Evolutionary conservation across 2,797 vertebrate species (phyloP).

Genomic region (Rhynchonycteris naso): DNA sequence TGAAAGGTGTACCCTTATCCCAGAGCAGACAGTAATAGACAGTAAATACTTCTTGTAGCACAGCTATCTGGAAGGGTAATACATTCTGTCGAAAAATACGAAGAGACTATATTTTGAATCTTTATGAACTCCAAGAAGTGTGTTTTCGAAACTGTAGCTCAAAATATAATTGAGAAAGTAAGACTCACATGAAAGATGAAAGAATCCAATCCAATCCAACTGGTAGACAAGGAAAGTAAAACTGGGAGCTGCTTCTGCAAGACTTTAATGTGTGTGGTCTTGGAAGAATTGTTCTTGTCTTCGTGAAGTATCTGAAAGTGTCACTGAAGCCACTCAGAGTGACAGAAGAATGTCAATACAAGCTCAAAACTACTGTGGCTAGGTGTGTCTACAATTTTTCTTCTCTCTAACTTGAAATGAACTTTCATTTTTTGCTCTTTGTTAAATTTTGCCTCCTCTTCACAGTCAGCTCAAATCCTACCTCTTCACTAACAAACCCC

Average conservation of each 20-base stretch:
- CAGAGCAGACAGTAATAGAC: not conserved
- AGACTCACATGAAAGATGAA: conserved; percentile 56
- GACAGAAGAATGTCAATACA: not conserved
- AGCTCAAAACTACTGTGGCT: not conserved
- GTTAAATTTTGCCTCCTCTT: conserved; percentile 5
- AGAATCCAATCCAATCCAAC: conserved; percentile 68
- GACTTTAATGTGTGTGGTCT: conserved; percentile 60
- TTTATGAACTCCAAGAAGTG: conserved; percentile 24
- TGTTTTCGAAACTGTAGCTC: conserved; percentile 15
- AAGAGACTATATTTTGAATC: not conserved
- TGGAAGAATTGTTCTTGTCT: conserved; percentile 34
- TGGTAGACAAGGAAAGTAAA: conserved; percentile 69
- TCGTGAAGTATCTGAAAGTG: not conserved
- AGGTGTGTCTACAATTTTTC: not conserved
- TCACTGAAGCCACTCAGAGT: not conserved
- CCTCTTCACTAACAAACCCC: not conserved
- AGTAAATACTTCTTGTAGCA: not conserved
- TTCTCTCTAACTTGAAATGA: conserved; percentile 49
- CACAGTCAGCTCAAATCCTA: not conserved
- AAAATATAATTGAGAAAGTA: conserved; percentile 50
- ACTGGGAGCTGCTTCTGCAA: conserved; percentile 14
- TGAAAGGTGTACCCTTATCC: conserved; percentile 11
- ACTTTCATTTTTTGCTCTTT: not conserved
- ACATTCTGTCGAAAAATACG: conserved; percentile 66
- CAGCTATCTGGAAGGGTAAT: conserved; percentile 49